Evolutionary conservation across 1,140 invertebrate species (phyloP).

Genomic region (Lithobius niger): DNA sequence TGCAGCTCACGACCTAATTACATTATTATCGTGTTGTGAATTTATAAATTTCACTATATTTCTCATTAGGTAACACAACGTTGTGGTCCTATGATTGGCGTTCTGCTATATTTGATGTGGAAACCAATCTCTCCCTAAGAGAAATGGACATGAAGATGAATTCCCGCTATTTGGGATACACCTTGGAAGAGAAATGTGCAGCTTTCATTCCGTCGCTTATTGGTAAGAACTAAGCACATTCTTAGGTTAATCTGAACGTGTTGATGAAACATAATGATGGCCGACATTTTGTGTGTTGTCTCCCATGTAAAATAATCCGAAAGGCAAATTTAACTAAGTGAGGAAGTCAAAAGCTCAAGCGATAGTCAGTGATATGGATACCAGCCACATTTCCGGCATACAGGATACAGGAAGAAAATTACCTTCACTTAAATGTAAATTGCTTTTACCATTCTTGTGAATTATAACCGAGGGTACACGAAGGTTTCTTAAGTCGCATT

Average conservation of each 20-base stretch:
- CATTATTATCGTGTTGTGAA: no score
- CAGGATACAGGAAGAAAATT: background rate
- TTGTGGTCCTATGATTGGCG: conserved; percentile 33
- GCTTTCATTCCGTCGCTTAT: conserved; percentile 36
- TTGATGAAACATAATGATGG: background rate
- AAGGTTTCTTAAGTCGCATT: no score
- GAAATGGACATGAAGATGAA: conserved; percentile 39
- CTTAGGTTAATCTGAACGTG: background rate
- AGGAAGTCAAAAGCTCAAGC: no score
- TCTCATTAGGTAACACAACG: conserved; percentile 25
- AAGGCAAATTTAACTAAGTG: no score
- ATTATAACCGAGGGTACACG: no score
- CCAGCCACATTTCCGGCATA: background rate
- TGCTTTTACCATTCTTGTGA: no score
- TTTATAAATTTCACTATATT: background rate
- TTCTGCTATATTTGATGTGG: conserved; percentile 28
- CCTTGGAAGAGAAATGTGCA: conserved; percentile 32
- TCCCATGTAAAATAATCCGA: background rate
- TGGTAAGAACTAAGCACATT: conserved; percentile 13
- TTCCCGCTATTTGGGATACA: conserved; percentile 36
- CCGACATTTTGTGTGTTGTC: background rate
- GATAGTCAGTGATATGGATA: no score
- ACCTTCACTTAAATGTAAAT: no score
- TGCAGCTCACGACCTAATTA: no score
- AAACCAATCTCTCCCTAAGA: conserved; percentile 29